Evolutionary conservation across 1,140 invertebrate species (phyloP).

Genomic region (Drosophila ercepeae): DNA sequence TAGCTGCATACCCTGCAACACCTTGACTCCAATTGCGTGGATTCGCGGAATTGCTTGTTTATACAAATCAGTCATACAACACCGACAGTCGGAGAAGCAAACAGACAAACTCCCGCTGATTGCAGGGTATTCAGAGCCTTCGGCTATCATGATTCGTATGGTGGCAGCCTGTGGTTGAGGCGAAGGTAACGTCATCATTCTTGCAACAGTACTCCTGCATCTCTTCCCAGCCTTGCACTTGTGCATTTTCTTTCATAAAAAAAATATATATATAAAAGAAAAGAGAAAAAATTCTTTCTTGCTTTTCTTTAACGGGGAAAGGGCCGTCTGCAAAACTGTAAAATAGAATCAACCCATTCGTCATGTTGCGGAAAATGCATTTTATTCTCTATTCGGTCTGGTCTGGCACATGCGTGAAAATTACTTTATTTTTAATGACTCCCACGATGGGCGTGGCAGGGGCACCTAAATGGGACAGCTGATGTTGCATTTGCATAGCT

Average conservation of each 20-base stretch:
- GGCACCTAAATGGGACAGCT: slow-evolving; percentile 58
- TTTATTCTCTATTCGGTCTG: slow-evolving; percentile 73
- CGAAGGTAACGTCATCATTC: slow-evolving; percentile 48
- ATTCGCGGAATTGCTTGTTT: background rate
- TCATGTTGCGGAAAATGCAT: slow-evolving; percentile 78
- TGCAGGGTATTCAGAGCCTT: slow-evolving; percentile 25
- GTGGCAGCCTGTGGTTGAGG: slow-evolving; percentile 16
- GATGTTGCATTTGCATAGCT: slow-evolving; percentile 30
- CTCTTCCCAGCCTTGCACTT: background rate
- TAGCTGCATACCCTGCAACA: slow-evolving; percentile 16
- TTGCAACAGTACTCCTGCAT: slow-evolving; percentile 9
- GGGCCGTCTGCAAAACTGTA: slow-evolving; percentile 59
- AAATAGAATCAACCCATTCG: slow-evolving; percentile 80
- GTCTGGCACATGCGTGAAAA: slow-evolving; percentile 77
- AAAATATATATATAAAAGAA: slow-evolving; percentile 27
- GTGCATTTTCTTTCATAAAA: slow-evolving; percentile 10
- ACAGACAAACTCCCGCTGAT: background rate
- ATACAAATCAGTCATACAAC: background rate
- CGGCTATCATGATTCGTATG: slow-evolving; percentile 22
- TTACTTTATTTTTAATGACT: slow-evolving; percentile 81
- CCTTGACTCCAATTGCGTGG: background rate
- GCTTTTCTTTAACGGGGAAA: slow-evolving; percentile 2
- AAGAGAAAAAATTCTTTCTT: slow-evolving; percentile 40
- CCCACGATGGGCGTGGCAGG: slow-evolving; percentile 5
- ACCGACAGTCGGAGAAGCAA: too few species aligned